Conservation (phyloP, 2,888 invertebrate genomes). For the Drosophila meridiana region DNA sequence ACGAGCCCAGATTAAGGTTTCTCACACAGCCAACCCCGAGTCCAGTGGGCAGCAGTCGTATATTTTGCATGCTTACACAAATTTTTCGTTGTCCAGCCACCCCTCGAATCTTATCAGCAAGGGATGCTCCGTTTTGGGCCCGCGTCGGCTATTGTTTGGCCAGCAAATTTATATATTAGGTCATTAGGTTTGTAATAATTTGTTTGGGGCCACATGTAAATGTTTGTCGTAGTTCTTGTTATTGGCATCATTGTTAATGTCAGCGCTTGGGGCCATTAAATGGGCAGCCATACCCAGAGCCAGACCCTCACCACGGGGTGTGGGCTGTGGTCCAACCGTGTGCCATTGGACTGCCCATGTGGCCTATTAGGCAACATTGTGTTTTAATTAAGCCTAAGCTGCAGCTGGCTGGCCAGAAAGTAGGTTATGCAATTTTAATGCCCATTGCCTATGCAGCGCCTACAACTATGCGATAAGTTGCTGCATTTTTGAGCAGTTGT, state of each 20-base stretch:
- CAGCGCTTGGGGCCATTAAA: conserved; percentile 56
- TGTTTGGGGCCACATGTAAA: conserved; percentile 65
- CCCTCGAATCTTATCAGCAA: conserved; percentile 58
- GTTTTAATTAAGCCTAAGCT: conserved; percentile 68
- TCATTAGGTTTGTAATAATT: conserved; percentile 80
- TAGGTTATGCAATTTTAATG: conserved; percentile 71
- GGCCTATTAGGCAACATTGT: conserved; percentile 59
- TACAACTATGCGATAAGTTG: conserved; percentile 54
- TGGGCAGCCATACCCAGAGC: conserved; percentile 1
- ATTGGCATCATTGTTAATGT: conserved; percentile 76
- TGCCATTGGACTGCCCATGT: conserved; percentile 40
- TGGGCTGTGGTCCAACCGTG: conserved; percentile 3
- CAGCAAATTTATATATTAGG: conserved; percentile 75
- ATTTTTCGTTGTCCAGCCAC: conserved; percentile 29
- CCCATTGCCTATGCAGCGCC: conserved; percentile 19
- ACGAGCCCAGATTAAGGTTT: conserved; percentile 44
- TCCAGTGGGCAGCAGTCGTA: conserved; percentile 19
- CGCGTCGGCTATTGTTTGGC: conserved; percentile 48
- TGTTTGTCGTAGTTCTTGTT: conserved; percentile 62
- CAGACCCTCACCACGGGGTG: not conserved
- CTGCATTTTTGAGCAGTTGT: conserved; percentile 61
- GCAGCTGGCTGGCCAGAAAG: conserved; percentile 39
- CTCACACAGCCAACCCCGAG: conserved; percentile 13
- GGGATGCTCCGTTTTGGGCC: conserved; percentile 31
- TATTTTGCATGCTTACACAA: conserved; percentile 66